Evolutionary conservation across 2,888 invertebrate species (phyloP), one percentile per base, ranked within the genome.

Genomic region (Platypus cylindrus): DNA sequence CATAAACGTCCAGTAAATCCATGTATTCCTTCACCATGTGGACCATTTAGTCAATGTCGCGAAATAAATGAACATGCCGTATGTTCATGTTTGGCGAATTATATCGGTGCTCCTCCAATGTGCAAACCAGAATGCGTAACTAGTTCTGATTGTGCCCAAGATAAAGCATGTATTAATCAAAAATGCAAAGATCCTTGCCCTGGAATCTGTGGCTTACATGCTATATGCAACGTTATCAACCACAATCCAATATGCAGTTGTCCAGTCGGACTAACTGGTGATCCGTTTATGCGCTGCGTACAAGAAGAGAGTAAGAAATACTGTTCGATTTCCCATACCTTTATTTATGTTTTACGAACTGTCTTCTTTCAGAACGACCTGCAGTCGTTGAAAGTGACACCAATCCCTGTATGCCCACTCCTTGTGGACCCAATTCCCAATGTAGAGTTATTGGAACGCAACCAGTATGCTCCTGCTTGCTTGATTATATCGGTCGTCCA

Each of bases 221-320:
- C 87, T 2, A 70, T 78, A 46, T 89, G 89, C 56, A 76, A 77
- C 48, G 83, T 84, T 11, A 75, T 85, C 30, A 84, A 83, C 59
- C 89, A 89, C 56, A 84, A 82, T 58, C 83, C 87, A 24, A 73
- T 84, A 44, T 89, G 89, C 63, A 80, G 78, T 56, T 89, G 89
- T 59, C 71, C 73, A 32, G 64, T 70, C 44, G 79, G 78, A 47
- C 78, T 72, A 56, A 70, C 69, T 22, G 89, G 89, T 35, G 85
- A 89, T 67, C 86, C 89, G 38, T 84, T 86, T 55, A 66, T 77
- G 36, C 71, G 76, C 50, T 86, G 85, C 54, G 54, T 71, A 24
- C 65, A 63, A 45, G 72, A 77, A 68, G 69, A 71, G 61, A 47
- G 47, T 48, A 48, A 48, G 47, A 16, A 23, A 28, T n/a, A 7